Percentiles rank a stretch among this genome's conserved stretches.
phyloP scores from a whole-genome alignment of 2,113 vertebrate genomes.

The Dendrocopos noguchii region DNA sequence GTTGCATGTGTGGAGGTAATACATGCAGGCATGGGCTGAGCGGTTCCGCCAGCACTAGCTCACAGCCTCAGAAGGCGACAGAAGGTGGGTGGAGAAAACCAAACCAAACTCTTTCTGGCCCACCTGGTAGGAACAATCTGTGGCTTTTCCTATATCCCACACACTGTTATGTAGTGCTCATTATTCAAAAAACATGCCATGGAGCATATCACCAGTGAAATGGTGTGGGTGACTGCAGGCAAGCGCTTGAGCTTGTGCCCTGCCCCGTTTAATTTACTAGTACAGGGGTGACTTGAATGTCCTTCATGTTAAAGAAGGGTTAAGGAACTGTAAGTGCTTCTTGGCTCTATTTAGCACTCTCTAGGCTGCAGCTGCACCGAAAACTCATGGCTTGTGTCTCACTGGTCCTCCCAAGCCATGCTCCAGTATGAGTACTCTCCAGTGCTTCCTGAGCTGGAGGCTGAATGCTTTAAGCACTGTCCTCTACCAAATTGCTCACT shows the following conservation, averaged over 20 bases:
- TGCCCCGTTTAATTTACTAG: background rate
- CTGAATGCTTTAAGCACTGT: background rate
- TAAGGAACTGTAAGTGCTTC: background rate
- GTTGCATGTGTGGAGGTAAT: background rate
- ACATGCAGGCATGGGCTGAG: background rate
- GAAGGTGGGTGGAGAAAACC: background rate
- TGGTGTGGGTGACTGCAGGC: background rate
- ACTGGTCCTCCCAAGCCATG: background rate
- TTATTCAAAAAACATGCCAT: background rate
- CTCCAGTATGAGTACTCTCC: fast-evolving
- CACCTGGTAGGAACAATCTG: fast-evolving
- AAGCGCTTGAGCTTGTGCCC: background rate
- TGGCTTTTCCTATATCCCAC: background rate
- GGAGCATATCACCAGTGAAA: fast-evolving
- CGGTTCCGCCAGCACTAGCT: background rate
- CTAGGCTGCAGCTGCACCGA: background rate
- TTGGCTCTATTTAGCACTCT: background rate
- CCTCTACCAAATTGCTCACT: background rate
- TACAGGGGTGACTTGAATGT: background rate
- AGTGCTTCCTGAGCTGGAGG: background rate
- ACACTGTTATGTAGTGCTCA: background rate
- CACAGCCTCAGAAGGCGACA: background rate
- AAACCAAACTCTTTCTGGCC: background rate
- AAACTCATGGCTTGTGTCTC: background rate
- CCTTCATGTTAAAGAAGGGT: background rate